Conservation (phyloP, 2,888 invertebrate genomes). For the Dryomyza anilis region DNA sequence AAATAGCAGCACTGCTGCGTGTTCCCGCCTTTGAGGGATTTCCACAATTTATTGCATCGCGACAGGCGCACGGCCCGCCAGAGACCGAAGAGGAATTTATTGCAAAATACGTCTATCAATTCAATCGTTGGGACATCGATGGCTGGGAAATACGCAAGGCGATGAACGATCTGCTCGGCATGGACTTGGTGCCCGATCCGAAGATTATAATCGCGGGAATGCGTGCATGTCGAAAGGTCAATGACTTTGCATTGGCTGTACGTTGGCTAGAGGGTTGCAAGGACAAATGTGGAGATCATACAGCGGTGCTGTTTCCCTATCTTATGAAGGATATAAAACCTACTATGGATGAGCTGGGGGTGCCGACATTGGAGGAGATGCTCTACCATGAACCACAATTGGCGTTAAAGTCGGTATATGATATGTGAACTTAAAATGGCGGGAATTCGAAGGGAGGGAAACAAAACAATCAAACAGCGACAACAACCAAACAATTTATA, state of each 20-base stretch:
- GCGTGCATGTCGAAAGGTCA: conserved; percentile 86
- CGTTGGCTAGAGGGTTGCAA: conserved; percentile 89
- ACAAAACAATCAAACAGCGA: too few relatives aligned
- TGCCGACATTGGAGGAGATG: conserved; percentile 89
- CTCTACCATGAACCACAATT: conserved; percentile 95
- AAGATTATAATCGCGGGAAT: conserved; percentile 82
- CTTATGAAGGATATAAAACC: conserved; percentile 87
- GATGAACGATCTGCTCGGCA: conserved; percentile 81
- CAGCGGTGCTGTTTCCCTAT: conserved; percentile 80
- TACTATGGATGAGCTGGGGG: conserved; percentile 87
- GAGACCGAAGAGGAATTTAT: conserved; percentile 54
- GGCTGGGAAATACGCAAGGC: conserved; percentile 90
- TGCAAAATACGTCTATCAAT: conserved; percentile 64
- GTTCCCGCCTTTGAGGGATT: not conserved
- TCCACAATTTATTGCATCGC: not conserved
- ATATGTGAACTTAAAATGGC: conserved; percentile 50
- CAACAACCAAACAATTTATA: too few relatives aligned
- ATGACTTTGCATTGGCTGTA: conserved; percentile 88
- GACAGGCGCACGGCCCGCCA: conserved; percentile 2
- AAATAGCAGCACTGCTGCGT: not conserved
- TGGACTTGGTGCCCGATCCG: conserved; percentile 90
- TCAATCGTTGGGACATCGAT: conserved; percentile 84
- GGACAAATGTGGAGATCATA: conserved; percentile 77
- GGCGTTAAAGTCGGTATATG: conserved; percentile 74
- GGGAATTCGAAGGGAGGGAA: not conserved